Percentiles rank a stretch among this genome's conserved stretches.
Conservation (phyloP, 2,888 invertebrate species). For the Andrena bicolor region DNA sequence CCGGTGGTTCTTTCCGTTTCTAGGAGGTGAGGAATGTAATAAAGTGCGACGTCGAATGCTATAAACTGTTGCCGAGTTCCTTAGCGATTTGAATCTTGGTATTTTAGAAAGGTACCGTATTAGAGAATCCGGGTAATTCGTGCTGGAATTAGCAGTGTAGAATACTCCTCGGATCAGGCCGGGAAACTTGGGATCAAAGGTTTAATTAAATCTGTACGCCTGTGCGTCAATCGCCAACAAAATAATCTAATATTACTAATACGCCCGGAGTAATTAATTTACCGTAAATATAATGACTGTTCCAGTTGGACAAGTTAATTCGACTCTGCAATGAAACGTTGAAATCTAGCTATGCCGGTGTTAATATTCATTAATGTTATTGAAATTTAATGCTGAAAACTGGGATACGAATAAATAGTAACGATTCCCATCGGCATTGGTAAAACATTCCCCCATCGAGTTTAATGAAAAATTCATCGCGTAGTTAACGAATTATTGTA, state of each 20-base stretch:
- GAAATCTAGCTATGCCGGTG: not conserved
- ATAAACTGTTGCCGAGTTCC: slow-evolving; percentile 58
- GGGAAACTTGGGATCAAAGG: slow-evolving; percentile 5
- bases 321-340: not conserved
- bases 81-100: slow-evolving; percentile 40
- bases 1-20: slow-evolving; percentile 12
- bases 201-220: slow-evolving; percentile 34
- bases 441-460: too few relatives aligned
- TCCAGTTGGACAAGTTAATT: slow-evolving; percentile 12
- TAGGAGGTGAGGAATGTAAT: slow-evolving; percentile 56
- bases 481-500: not conserved
- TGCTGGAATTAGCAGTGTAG: slow-evolving; percentile 14
- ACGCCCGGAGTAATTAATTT: slow-evolving; percentile 11
- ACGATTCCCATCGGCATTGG: not conserved
- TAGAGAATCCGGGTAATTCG: slow-evolving; percentile 16
- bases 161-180: not conserved
- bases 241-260: slow-evolving; percentile 29
- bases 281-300: slow-evolving; percentile 1
- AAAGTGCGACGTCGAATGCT: slow-evolving; percentile 50
- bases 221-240: slow-evolving; percentile 6
- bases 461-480: too few relatives aligned
- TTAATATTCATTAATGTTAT: not conserved
- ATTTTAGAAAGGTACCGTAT: slow-evolving; percentile 24
- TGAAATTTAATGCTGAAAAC: slow-evolving; percentile 1
- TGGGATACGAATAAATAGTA: not conserved